Evolutionary conservation across 2,888 invertebrate species (phyloP), one percentile per base, ranked within the genome.

Genomic region (Blastobasis adustella): DNA sequence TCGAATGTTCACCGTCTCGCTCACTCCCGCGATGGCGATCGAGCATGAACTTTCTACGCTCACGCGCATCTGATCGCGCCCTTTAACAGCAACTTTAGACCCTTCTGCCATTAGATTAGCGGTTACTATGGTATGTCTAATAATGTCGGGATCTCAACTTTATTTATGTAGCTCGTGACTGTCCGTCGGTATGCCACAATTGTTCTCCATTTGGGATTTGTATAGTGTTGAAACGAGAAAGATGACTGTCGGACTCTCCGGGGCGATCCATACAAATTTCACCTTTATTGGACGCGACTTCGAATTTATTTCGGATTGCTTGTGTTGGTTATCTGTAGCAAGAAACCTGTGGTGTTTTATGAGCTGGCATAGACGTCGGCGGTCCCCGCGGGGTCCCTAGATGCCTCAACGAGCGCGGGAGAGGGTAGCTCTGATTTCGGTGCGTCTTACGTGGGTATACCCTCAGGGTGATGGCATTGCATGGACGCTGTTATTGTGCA

Each of bases 81-180:
- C 43, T 48, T 44, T 49, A 9, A n/a, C 9, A 58, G 10, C 53
- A 47, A 71, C 60, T 68, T 56, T 67, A 50, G 57, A 61, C 71
- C 59, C 52, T 23, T 78, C 63, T 54, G 10, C 0, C 4, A 47
- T 37, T 0, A 23, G 0, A 45, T 56, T 71, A 77, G 51, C 54
- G 66, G 65, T 54, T 42, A 60, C 49, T 65, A 62, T 76, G 37
- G 49, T 57, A 55, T 63, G 60, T 5, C 37, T 45, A 49, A 55
- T 46, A 46, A 47, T 63, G 54, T 62, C 57, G 61, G 77, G 76
- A 81, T 78, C 74, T 69, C 57, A 68, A 59, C 69, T 73, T 80
- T 80, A 85, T 86, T 86, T 84, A 86, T 82, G 79, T 79, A 72
- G 69, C 65, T 86, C 87, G 87, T 87, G 87, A 87, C 84, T 80